Percentiles rank a stretch among this genome's conserved stretches.
Evolutionary conservation across 2,797 vertebrate genomes (phyloP).

Genomic region (Gephyroberyx darwinii): DNA sequence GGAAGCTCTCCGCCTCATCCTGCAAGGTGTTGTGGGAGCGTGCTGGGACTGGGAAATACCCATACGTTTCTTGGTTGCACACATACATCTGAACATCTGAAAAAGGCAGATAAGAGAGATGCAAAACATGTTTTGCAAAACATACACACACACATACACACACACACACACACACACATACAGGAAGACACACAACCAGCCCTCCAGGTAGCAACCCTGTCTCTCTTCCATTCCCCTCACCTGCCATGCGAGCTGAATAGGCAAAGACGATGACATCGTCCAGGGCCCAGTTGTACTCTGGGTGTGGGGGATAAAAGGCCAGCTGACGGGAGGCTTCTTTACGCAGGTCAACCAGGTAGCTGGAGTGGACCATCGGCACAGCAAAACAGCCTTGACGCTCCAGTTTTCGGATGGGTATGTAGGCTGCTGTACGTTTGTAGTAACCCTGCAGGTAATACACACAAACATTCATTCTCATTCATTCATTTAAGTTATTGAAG

Average conservation of each 20-base stretch:
- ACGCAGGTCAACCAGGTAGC: slow-evolving; percentile 88
- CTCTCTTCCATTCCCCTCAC: slow-evolving; percentile 46
- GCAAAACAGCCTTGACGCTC: slow-evolving; percentile 87
- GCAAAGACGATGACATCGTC: slow-evolving; percentile 94
- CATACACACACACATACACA: neutral
- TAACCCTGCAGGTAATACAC: slow-evolving; percentile 82
- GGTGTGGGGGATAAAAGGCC: slow-evolving; percentile 87
- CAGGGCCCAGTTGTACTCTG: slow-evolving; percentile 88
- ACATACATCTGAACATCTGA: slow-evolving; percentile 92
- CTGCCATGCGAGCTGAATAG: slow-evolving; percentile 87
- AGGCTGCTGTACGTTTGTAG: slow-evolving; percentile 89
- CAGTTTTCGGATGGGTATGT: slow-evolving; percentile 88
- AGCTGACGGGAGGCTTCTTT: slow-evolving; percentile 83
- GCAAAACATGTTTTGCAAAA: slow-evolving; percentile 1
- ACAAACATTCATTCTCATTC: slow-evolving; percentile 1
- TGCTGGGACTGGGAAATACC: slow-evolving; percentile 88
- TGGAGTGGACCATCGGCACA: slow-evolving; percentile 94
- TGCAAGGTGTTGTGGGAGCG: slow-evolving; percentile 84
- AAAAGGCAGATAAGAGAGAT: neutral
- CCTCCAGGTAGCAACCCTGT: neutral
- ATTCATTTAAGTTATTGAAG: too few relatives aligned
- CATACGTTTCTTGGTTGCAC: slow-evolving; percentile 89
- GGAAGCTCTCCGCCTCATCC: slow-evolving; percentile 90
- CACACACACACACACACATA: neutral
- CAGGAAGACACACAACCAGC: neutral